phyloP scores from a whole-genome alignment of 2,888 invertebrate species.

The Brachyptera risi region DNA sequence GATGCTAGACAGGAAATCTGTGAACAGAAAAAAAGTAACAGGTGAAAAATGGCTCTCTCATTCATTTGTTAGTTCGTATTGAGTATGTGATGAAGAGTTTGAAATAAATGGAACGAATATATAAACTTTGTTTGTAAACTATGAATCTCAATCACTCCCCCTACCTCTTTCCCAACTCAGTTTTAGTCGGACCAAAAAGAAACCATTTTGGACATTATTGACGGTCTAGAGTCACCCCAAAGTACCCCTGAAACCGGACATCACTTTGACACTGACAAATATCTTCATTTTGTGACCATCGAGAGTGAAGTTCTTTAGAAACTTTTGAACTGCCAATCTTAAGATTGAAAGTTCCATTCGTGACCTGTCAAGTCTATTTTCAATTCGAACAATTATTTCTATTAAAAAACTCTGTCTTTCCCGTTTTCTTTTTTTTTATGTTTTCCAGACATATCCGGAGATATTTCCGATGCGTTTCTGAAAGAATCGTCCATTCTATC shows the following conservation, averaged over 20 bases:
- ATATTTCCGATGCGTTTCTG: no score
- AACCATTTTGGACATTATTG: conserved; percentile 10
- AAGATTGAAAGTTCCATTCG: not conserved
- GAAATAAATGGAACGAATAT: conserved; percentile 10
- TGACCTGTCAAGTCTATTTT: conserved; percentile 1
- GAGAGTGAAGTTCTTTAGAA: not conserved
- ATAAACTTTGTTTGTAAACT: conserved; percentile 17
- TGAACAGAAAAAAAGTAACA: conserved; percentile 25
- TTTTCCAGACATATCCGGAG: no score
- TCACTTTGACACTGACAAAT: conserved; percentile 30
- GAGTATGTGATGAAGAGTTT: conserved; percentile 5
- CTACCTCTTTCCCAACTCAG: not conserved
- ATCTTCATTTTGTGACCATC: conserved; percentile 28
- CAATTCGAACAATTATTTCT: conserved; percentile 1
- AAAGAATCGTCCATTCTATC: no score
- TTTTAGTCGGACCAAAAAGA: no score
- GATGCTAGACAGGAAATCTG: conserved; percentile 25
- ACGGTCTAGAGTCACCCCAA: conserved; percentile 16
- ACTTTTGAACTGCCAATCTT: conserved; percentile 13
- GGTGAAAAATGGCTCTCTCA: conserved; percentile 24
- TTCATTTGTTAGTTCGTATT: not conserved
- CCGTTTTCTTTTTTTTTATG: no score
- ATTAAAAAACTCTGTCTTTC: no score
- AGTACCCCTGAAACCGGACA: conserved; percentile 20
- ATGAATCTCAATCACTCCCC: conserved; percentile 10